Conservation (phyloP, 2,113 vertebrate species). For the Diphyllodes magnificus region DNA sequence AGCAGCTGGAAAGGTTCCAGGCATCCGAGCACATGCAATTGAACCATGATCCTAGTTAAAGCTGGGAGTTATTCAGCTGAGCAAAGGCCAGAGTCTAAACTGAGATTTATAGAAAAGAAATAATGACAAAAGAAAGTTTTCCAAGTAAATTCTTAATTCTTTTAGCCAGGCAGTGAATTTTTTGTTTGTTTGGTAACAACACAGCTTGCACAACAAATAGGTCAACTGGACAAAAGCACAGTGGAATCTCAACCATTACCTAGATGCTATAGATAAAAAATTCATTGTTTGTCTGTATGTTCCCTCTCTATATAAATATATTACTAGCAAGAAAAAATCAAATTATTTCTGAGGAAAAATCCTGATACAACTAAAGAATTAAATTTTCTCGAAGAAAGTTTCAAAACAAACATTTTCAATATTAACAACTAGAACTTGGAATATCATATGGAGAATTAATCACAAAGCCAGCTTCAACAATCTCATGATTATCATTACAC, state of each 20-base stretch:
- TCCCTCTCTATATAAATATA: neutral
- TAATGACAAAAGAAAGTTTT: neutral
- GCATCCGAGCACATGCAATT: neutral
- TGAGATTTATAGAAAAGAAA: neutral
- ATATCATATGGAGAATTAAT: neutral
- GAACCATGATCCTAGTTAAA: neutral
- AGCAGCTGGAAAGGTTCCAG: neutral
- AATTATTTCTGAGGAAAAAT: neutral
- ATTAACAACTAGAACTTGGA: neutral
- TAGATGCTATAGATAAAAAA: neutral
- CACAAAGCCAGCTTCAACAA: neutral
- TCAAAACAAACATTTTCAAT: neutral
- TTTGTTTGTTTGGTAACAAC: neutral
- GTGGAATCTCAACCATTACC: neutral
- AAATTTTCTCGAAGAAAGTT: neutral
- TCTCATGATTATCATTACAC: neutral
- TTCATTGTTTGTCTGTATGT: neutral
- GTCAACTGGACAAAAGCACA: neutral
- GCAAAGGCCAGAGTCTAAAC: neutral
- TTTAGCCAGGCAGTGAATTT: neutral
- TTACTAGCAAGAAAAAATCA: neutral
- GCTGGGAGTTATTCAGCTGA: neutral
- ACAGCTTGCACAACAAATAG: neutral
- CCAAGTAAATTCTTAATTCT: neutral
- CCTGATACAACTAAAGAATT: neutral